phyloP scores from a whole-genome alignment of 92 coral and sea anemone genomes.

The Anthopleura xanthogrammica region DNA sequence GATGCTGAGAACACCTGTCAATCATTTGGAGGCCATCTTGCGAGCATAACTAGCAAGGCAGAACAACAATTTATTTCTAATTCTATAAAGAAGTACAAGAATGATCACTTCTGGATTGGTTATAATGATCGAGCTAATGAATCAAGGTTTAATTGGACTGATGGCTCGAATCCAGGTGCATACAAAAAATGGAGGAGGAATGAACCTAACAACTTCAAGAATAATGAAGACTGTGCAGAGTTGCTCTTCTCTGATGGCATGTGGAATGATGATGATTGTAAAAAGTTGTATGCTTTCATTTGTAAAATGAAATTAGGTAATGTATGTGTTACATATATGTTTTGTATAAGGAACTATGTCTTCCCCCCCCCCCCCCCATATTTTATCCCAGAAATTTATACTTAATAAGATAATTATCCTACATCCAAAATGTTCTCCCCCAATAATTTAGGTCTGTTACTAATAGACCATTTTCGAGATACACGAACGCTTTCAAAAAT shows the following conservation, averaged over 20 bases:
- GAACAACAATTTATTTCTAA: constrained; percentile 64
- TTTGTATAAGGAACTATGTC: too few species aligned
- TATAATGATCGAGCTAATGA: constrained; percentile 71
- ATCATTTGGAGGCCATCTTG: constrained; percentile 77
- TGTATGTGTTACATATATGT: background rate
- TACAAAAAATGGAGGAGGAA: constrained; percentile 61
- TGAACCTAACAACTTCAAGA: constrained; percentile 75
- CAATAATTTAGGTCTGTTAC: too few species aligned
- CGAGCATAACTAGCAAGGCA: constrained; percentile 55
- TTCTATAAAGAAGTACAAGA: constrained; percentile 26
- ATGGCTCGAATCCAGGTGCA: constrained; percentile 51
- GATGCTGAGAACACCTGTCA: constrained; percentile 71
- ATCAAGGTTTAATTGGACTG: constrained; percentile 79
- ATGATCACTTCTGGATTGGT: constrained; percentile 82
- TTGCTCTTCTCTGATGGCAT: constrained; percentile 19
- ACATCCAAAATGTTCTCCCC: too few species aligned
- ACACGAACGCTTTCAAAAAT: too few species aligned
- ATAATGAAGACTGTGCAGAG: constrained; percentile 77
- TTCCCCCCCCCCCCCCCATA: too few species aligned
- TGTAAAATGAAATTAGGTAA: constrained; percentile 75
- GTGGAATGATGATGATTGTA: constrained; percentile 83
- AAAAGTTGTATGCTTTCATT: constrained; percentile 66
- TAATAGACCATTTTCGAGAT: too few species aligned
- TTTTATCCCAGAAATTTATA: too few species aligned
- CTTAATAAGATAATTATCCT: too few species aligned